These are phyloP conservation scores for Petroica traversi DNA, from an alignment of 2,113 vertebrate species.

Conservation along the genomic window DNA sequence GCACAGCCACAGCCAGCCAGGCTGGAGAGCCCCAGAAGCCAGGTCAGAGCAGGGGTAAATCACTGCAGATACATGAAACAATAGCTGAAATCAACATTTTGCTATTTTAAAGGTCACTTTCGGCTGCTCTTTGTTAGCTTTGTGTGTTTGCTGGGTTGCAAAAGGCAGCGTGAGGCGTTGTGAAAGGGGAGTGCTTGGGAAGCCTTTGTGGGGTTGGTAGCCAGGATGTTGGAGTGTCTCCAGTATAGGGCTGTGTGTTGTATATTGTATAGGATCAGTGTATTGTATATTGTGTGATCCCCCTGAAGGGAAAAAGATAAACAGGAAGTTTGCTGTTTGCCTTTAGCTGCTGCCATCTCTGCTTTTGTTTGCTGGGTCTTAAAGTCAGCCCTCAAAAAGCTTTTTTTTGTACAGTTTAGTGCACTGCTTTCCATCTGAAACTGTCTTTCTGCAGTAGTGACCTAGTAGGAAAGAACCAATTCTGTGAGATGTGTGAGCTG, in stretches of 20 bases:
- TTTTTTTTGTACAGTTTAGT: not conserved
- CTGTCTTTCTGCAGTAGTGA: not conserved
- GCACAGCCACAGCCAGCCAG: not conserved
- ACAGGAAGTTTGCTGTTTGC: not conserved
- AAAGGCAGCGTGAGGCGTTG: not conserved
- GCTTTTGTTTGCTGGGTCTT: not conserved
- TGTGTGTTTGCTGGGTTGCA: accelerated
- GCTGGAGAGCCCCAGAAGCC: not conserved
- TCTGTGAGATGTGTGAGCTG: not conserved
- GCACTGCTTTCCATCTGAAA: not conserved
- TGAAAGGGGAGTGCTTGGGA: not conserved
- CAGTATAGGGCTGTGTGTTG: not conserved
- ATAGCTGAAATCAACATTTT: not conserved
- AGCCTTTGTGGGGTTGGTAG: not conserved
- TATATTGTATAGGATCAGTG: too few species aligned
- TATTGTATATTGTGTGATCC: not conserved
- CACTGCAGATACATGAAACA: not conserved
- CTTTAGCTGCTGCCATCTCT: not conserved
- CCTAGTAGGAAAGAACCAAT: not conserved
- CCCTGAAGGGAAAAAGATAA: not conserved
- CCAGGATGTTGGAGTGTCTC: not conserved
- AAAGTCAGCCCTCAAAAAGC: not conserved
- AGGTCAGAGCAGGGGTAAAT: not conserved
- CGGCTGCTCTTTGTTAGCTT: not conserved
- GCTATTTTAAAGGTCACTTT: not conserved